Base-by-base conservation (phyloP, 2,888 invertebrate genomes). In the Cryptocephalus moraei region DNA sequence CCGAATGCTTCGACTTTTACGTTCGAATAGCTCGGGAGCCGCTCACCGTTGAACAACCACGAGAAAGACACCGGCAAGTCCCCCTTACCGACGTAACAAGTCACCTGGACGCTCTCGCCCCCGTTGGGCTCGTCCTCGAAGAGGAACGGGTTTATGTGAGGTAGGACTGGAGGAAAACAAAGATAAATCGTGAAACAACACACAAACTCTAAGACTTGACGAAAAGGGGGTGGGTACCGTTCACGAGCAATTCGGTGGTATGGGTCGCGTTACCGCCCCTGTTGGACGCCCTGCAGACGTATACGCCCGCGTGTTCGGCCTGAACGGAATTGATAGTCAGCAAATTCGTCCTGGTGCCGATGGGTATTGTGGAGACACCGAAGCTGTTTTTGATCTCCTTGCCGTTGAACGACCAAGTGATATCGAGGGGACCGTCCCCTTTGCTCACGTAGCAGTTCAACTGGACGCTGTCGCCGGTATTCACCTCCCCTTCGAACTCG, bases 331-430 rank as follows among this genome's bases (percentile, higher is more conserved):
- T 78, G 56, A 83, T 80, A 75, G 75, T 67, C 73, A 80, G 75
- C 59, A 76, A 76, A 61, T 80, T 83, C 56, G 81, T 80, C 64
- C 77, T 68, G 42, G 74, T 65, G 46, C 74, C 66, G 58, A 73
- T 67, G 8, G 68, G 58, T 44, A 68, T 66, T 10, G 68, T 67
- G 33, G 62, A 61, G 41, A 60, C 51, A 9, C 58, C 59, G 33
- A 41, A 50, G 13, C 44, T 38, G 31, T 48, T 33, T 32, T 49
- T 51, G 8, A 71, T 57, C 46, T 77, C 76, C 62, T 76, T 71
- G 9, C 46, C 48, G 67, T 88, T 84, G 67, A 85, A 82, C 61
- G 77, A 78, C 90, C 90, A 91, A 44, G 75, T 76, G 49, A 91
- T 81, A 55, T 76, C 77, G 49, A 91, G 75, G 43, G 86, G 86